Evolutionary conservation across 2,888 invertebrate genomes (phyloP), one percentile per base, ranked within the genome.

Genomic region (Patella depressa): DNA sequence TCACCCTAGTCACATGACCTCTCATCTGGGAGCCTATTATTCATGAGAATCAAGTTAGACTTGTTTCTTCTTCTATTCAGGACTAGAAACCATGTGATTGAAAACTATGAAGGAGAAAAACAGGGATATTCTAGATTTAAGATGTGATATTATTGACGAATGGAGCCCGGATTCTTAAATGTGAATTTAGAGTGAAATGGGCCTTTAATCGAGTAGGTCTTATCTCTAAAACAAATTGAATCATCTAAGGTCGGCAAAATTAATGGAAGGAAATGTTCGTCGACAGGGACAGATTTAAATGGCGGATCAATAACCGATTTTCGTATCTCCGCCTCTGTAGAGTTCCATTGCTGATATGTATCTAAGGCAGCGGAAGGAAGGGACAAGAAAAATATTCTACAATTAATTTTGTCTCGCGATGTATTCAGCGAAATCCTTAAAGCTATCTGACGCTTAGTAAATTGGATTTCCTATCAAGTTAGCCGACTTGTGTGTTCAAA

Each of bases 21-120:
- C 97, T 88, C 97, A 97, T 92, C 94, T 97, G 89, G 96, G 97
- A 88, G 96, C 96, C 80, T 97, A 97, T 92, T 87, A 87, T 76
- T 85, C 87, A 24, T 88, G 82, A 65, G 19, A 80, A 34, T 71
- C 19, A 74, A 74, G 74, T 57, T 65, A n/a, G 76, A 73, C 54
- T 74, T 59, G 57, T 19, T 45, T 24, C 19, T 17, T 19, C 17
- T n/a, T 34, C 53, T 65, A 53, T 53, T 19, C 69, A 17, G 71
- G 15, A 75, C n/a, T 15, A 34, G 34, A 29, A 45, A 34, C 17
- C 53, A 19, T 72, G 45, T 76, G 53, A 53, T 72, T 59, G 57
- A 12, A 53, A 71, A 54, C 19, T 53, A 7, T 65, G 65, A 59
- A 74, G 65, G 59, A 19, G 55, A 53, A 65, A 59, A 57, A 74